A percentile compares a stretch with the other conserved stretches of the same genome.
Evolutionary conservation across 2,797 vertebrate genomes (phyloP).

Genomic region (Sorex maritimensis): DNA sequence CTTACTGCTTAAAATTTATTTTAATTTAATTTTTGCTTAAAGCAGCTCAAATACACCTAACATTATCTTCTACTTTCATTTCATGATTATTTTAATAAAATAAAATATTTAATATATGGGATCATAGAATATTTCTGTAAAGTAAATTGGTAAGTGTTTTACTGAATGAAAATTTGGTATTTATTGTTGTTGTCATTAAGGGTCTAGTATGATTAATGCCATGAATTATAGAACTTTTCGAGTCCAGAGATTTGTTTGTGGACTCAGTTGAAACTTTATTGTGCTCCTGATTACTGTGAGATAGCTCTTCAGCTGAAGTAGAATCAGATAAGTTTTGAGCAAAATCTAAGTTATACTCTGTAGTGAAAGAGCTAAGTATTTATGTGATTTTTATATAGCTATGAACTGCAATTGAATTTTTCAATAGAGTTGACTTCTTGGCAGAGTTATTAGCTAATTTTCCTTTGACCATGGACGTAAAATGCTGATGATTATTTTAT

Average conservation of each 20-base stretch:
- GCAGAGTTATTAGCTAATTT: conserved; percentile 56
- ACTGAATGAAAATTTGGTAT: not conserved
- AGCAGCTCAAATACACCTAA: not conserved
- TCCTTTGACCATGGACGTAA: not conserved
- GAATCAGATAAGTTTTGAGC: conserved; percentile 21
- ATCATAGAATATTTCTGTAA: conserved; percentile 23
- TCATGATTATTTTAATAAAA: not conserved
- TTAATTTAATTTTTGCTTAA: too few relatives aligned
- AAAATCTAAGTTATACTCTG: conserved; percentile 7
- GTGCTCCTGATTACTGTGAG: not conserved
- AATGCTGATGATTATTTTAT: conserved; percentile 28
- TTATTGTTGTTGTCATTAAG: conserved; percentile 9
- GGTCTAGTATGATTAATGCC: not conserved
- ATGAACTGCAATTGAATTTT: conserved; percentile 48
- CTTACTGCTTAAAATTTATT: too few relatives aligned
- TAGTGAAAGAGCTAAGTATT: conserved; percentile 10
- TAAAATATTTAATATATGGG: conserved; percentile 44
- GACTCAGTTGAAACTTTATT: conserved; percentile 33
- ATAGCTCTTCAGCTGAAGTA: conserved; percentile 47
- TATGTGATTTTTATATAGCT: conserved; percentile 45
- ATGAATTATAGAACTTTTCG: conserved; percentile 47
- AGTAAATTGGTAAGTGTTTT: conserved; percentile 22
- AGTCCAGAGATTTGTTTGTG: conserved; percentile 4
- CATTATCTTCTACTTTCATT: conserved; percentile 3
- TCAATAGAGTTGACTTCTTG: conserved; percentile 13